Base-by-base conservation (phyloP, 53 echinoderm and acorn worm genomes). In the Zoroaster sp. region DNA sequence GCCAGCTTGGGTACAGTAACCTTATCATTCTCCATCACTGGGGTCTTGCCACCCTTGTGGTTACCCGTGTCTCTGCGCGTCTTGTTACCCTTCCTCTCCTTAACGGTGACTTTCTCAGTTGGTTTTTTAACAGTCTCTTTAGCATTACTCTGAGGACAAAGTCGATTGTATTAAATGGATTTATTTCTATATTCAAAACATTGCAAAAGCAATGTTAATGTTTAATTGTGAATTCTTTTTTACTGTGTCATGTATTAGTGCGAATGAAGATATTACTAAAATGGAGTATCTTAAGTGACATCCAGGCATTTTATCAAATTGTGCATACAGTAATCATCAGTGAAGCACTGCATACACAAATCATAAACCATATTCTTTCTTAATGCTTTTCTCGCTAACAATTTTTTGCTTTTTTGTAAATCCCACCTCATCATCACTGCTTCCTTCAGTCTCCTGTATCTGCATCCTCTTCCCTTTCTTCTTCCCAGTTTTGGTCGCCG, bases 401-500 rank as follows among this genome's bases (percentile, higher is more conserved):
- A 36, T 5, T 67, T 25, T 67, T 10, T 25, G 5, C 21, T 67
- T 8, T 18, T 31, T 73, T 12, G 35, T 15, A 59, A 14, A 8
- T 40, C 79, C 18, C 70, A 97, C 97, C 92, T 93, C 95, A 72
- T 93, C 93, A n/a, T 94, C 94, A 88, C 95, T 93, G 78, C 91
- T 90, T 5, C 85, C 85, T 20, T 90, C 90, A 40, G 79, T 92
- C 54, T 97, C 97, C 78, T 97, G 85, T 14, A 97, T 97, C 72
- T 89, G 88, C 71, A 95, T 80, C 28, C 91, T 93, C 73, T 93
- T 95, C 28, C 93, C 87, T 20, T 86, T 88, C 75, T 73, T 96
- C 70, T 94, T 90, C 55, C 69, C 66, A 79, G 81, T 87, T 20
- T n/a, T 43, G 30, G 8, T 49, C 20, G 30, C 63, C 4, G 69